These are phyloP conservation scores for Cremastinae sp. DNA, from an alignment of 2,888 invertebrate genomes.

Conservation along the genomic window DNA sequence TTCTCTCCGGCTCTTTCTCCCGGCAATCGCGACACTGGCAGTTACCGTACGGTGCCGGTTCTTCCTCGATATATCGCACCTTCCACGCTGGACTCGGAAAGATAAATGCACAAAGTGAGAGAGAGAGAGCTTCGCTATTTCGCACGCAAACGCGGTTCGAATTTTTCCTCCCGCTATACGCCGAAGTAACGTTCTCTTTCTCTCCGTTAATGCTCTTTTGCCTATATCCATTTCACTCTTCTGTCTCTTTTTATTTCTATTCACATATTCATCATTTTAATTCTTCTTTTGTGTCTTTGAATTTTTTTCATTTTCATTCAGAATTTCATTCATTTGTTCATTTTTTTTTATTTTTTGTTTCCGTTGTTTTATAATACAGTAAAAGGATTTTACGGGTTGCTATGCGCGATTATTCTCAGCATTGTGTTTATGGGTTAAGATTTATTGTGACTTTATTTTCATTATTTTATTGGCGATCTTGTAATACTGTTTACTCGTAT, in stretches of 20 bases:
- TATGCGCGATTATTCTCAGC: too few species aligned
- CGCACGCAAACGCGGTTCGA: conserved; percentile 49
- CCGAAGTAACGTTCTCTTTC: conserved; percentile 42
- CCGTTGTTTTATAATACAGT: background rate
- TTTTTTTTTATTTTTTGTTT: too few species aligned
- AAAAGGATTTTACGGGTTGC: too few species aligned
- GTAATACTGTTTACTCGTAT: too few species aligned
- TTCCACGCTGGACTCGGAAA: conserved; percentile 64
- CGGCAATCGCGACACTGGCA: conserved; percentile 38
- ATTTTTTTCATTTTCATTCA: too few species aligned
- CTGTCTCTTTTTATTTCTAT: too few species aligned
- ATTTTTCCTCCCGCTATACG: conserved; percentile 23
- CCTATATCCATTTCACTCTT: too few species aligned
- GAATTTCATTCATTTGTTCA: too few species aligned
- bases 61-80: conserved; percentile 71
- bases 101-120: conserved; percentile 70
- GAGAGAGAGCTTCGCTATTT: conserved; percentile 63
- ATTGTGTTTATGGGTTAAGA: too few species aligned
- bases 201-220: conserved; percentile 7
- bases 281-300: too few species aligned
- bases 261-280: conserved; percentile 3
- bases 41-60: conserved; percentile 37
- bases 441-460: too few species aligned
- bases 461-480: too few species aligned
- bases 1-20: conserved; percentile 6